Evolutionary conservation across 2,797 vertebrate genomes (phyloP).

Genomic region (Erithacus rubecula): DNA sequence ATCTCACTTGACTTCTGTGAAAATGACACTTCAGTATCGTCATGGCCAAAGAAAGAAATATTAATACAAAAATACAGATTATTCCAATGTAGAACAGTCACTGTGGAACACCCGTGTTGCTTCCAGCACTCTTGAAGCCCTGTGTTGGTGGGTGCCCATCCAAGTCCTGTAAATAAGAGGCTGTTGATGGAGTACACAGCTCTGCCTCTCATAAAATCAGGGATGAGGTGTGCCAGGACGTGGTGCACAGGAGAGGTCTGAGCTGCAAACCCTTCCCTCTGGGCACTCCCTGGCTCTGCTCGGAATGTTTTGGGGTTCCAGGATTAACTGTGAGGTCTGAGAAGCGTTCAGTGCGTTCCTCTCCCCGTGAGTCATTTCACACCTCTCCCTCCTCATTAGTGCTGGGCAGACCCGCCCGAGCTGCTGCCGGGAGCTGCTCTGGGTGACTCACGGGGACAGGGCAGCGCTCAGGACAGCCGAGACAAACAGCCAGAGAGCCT

Average conservation of each 20-base stretch:
- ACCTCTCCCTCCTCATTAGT: background rate
- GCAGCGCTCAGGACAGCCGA: accelerated
- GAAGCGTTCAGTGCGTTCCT: background rate
- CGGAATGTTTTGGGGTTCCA: background rate
- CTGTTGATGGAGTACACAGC: background rate
- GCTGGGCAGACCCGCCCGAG: background rate
- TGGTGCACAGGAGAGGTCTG: background rate
- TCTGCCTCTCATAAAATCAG: accelerated
- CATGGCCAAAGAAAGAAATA: background rate
- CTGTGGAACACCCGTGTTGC: background rate
- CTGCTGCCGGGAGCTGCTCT: background rate
- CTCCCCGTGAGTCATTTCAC: background rate
- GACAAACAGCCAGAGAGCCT: background rate
- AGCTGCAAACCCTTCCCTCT: background rate
- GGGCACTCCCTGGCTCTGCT: background rate
- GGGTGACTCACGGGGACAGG: background rate
- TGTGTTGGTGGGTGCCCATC: background rate
- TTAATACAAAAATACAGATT: background rate
- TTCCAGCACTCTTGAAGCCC: background rate
- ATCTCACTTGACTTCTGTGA: background rate
- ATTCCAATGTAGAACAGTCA: background rate
- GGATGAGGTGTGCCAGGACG: background rate
- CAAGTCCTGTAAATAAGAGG: background rate
- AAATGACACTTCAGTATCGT: background rate
- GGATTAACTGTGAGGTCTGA: background rate